Conservation (phyloP, 1,140 invertebrate species). For the Zaprionus tsacasi region DNA sequence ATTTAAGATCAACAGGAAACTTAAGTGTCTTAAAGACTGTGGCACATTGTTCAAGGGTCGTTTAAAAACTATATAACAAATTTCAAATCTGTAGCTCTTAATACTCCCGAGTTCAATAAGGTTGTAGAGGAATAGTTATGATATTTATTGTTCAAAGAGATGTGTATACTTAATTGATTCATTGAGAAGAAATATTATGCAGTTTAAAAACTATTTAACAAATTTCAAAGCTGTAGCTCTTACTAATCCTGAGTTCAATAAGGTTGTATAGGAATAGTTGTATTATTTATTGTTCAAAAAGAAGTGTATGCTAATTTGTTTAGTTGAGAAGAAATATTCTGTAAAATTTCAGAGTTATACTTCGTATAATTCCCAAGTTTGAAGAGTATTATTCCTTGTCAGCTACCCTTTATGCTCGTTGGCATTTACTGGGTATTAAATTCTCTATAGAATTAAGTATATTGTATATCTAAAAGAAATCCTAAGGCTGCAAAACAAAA, state of each 20-base stretch:
- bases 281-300: too few species aligned
- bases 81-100: not conserved
- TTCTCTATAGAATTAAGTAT: conserved; percentile 7
- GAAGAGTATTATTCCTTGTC: too few species aligned
- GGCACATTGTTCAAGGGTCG: not conserved
- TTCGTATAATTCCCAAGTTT: not conserved
- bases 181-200: not conserved
- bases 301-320: too few species aligned
- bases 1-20: not conserved
- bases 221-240: not conserved
- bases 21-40: not conserved
- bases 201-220: too few species aligned
- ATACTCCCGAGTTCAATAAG: not conserved
- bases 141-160: not conserved
- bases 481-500: not conserved
- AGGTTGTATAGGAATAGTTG: not conserved
- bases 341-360: not conserved
- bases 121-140: not conserved
- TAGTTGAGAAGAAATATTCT: not conserved
- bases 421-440: conserved; percentile 14
- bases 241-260: not conserved
- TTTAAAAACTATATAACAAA: not conserved
- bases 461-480: conserved; percentile 21
- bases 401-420: conserved; percentile 1
- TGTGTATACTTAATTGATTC: too few species aligned